Conservation (phyloP, 2,797 vertebrate species). For the Chelonia mydas region DNA sequence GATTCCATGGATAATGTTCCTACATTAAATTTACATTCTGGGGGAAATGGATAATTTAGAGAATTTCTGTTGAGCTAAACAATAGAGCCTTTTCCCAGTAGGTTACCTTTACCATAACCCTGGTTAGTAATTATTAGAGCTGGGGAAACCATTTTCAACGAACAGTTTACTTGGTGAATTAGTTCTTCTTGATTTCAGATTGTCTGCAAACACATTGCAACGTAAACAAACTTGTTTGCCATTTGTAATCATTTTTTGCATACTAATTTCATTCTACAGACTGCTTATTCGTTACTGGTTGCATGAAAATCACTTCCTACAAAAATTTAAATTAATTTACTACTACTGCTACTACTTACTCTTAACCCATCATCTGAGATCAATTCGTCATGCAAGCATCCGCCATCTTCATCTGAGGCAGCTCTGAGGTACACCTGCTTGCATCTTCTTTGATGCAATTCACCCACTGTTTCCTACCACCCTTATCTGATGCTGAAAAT, state of each 20-base stretch:
- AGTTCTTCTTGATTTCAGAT: conserved; percentile 48
- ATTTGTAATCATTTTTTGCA: not conserved
- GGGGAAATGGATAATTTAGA: not conserved
- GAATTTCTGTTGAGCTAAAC: fast-evolving
- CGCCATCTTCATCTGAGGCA: not conserved
- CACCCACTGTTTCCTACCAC: not conserved
- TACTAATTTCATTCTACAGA: not conserved
- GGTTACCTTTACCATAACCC: not conserved
- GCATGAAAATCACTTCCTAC: not conserved
- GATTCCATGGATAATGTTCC: fast-evolving
- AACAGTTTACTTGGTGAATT: conserved; percentile 40
- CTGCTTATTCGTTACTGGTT: not conserved
- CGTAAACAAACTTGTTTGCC: conserved; percentile 26
- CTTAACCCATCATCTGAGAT: not conserved
- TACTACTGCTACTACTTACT: not conserved
- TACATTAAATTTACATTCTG: not conserved
- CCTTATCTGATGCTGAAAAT: not conserved
- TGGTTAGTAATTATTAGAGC: not conserved
- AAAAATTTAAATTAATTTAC: not conserved
- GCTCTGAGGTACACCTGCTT: not conserved
- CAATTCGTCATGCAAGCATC: not conserved
- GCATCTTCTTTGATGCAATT: not conserved
- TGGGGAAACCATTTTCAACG: not conserved
- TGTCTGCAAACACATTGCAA: conserved; percentile 47
- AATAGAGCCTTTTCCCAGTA: not conserved